Percentiles rank a stretch among this genome's conserved stretches.
Evolutionary conservation across 2,797 vertebrate species (phyloP).

Genomic region (Alauda arvensis): DNA sequence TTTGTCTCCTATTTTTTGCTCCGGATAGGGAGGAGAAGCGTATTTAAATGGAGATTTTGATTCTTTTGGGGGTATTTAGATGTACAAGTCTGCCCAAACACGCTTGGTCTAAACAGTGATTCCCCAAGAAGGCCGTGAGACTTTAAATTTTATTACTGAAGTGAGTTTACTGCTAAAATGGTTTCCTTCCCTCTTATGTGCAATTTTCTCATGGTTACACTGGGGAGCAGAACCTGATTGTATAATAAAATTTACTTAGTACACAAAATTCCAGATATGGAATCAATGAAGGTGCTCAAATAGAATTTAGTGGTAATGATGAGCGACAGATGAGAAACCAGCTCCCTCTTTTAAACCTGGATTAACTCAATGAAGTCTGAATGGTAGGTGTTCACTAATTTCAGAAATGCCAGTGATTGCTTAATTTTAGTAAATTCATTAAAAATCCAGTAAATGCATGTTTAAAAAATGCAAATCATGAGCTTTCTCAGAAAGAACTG

Average conservation of each 20-base stretch:
- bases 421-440: neutral
- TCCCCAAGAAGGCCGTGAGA: neutral
- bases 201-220: neutral
- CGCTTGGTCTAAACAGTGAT: neutral
- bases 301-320: conserved; percentile 1
- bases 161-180: neutral
- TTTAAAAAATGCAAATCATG: neutral
- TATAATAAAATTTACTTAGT: neutral
- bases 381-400: conserved; percentile 1
- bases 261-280: conserved; percentile 9
- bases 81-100: neutral
- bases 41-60: neutral
- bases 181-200: neutral
- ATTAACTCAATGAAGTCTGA: neutral
- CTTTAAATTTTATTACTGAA: neutral
- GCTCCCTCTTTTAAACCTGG: neutral
- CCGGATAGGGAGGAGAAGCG: neutral
- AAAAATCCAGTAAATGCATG: neutral
- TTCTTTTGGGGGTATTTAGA: neutral
- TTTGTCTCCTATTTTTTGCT: neutral
- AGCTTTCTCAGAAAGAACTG: neutral
- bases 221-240: conserved; percentile 2
- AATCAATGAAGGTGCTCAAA: neutral
- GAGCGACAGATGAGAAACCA: neutral
- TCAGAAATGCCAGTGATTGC: neutral